These are phyloP conservation scores for Xiphydria camelus DNA, from an alignment of 2,888 invertebrate genomes.

Conservation along the genomic window DNA sequence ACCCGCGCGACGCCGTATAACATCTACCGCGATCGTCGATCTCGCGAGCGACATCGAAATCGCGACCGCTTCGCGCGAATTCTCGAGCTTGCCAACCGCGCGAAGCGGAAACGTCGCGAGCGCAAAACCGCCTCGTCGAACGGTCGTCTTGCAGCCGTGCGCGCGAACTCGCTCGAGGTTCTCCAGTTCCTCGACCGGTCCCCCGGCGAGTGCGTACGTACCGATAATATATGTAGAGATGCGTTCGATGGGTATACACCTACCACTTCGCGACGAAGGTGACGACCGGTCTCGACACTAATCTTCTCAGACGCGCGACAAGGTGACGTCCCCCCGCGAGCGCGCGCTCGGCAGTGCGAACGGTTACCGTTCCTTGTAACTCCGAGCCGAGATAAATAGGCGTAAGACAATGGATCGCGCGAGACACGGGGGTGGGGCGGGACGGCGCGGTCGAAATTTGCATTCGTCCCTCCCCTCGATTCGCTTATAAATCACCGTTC, in stretches of 20 bases:
- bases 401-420: slow-evolving; percentile 46
- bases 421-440: slow-evolving; percentile 26
- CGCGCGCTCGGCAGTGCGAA: background rate
- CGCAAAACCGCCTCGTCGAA: no score
- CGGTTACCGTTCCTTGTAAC: slow-evolving; percentile 1
- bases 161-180: slow-evolving; percentile 24
- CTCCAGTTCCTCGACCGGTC: slow-evolving; percentile 1
- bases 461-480: slow-evolving; percentile 44
- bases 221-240: no score
- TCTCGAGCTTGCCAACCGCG: no score
- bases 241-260: no score
- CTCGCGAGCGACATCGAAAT: slow-evolving; percentile 23
- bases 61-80: no score
- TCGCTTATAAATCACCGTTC: slow-evolving; percentile 49
- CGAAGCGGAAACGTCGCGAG: no score
- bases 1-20: slow-evolving; percentile 36
- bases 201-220: no score
- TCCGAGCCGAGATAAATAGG: slow-evolving; percentile 44
- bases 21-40: slow-evolving; percentile 37
- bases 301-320: no score
- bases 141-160: slow-evolving; percentile 19
- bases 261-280: no score
- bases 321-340: background rate
- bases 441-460: slow-evolving; percentile 50
- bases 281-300: no score